Evolutionary conservation across 1,140 invertebrate species (phyloP), one percentile per base, ranked within the genome.

Genomic region (Hyposmocoma kahamanoa): DNA sequence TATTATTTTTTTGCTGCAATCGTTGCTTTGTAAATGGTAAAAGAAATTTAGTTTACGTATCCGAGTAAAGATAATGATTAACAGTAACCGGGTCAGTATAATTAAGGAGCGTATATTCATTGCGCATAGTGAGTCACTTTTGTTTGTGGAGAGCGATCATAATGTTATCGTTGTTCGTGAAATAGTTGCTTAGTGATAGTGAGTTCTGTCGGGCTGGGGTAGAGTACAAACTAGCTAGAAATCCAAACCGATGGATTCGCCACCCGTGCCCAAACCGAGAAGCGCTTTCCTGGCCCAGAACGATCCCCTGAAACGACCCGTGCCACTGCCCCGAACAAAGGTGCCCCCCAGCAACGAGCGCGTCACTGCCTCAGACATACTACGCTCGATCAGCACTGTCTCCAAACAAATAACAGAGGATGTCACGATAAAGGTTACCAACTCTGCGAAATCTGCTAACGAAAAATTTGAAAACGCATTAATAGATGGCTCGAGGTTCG

Each of bases 371-470:
- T 61, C 72, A 1, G 72, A 79, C 50, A 68, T 84, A 44, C 50
- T 84, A 2, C 64, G 69, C 9, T 81, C 81, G 17, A 72, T 82
- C 26, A 62, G 68, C 49, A 59, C 76, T 15, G 78, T 73, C 10
- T 82, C 76, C 3, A 84, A 82, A 55, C 80, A 84, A 63, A 59
- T 84, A 34, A 70, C 69, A 0, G 81, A 80, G 42, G 81, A 82
- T 63, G 73, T 84, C 2, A 73, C 76, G 18, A 43, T 67, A 21
- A 84, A 81, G 64, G 68, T 79, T 3, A 70, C 55, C 24, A 69
- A 46, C 38, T 79, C 77, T 3, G 75, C 78, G 6, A 81, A 71
- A 60, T 56, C 59, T 20, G 75, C 75, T 1, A 81, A 80, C 49
- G 74, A 80, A 52, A 84, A 72, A 52, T 39, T 79, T 28, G 74